Evolutionary conservation across 1,140 invertebrate species (phyloP).

Genomic region (Proales similis): DNA sequence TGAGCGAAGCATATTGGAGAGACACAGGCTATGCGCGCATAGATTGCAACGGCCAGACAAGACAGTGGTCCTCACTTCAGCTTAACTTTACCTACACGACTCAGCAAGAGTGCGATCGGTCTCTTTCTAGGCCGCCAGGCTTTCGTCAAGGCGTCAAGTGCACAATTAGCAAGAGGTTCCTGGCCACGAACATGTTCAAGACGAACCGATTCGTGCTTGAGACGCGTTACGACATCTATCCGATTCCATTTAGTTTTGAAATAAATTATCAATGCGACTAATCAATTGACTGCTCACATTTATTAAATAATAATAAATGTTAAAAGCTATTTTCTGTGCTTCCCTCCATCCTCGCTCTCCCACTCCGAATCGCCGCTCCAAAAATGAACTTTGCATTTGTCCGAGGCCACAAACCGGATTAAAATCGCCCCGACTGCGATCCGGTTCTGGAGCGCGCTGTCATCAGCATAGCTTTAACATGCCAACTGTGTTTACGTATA

Average conservation of each 20-base stretch:
- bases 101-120: slow-evolving; percentile 8
- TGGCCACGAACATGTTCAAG: slow-evolving; percentile 28
- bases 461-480: too few relatives aligned
- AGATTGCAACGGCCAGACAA: slow-evolving; percentile 10
- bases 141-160: slow-evolving; percentile 27
- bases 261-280: slow-evolving; percentile 29
- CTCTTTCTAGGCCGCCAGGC: neutral
- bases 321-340: too few relatives aligned
- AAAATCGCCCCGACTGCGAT: too few relatives aligned
- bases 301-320: too few relatives aligned
- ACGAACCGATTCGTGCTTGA: slow-evolving; percentile 14
- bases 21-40: neutral
- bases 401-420: too few relatives aligned
- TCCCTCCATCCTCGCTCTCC: too few relatives aligned
- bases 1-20: slow-evolving; percentile 20
- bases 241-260: slow-evolving; percentile 18
- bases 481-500: too few relatives aligned
- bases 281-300: too few relatives aligned
- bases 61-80: slow-evolving; percentile 1
- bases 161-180: slow-evolving; percentile 1
- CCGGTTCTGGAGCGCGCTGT: too few relatives aligned
- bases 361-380: too few relatives aligned
- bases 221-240: slow-evolving; percentile 9
- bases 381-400: too few relatives aligned
- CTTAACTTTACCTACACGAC: slow-evolving; percentile 15